Evolutionary conservation across 2,113 vertebrate genomes (phyloP).

Genomic region (Cyanistes caeruleus): DNA sequence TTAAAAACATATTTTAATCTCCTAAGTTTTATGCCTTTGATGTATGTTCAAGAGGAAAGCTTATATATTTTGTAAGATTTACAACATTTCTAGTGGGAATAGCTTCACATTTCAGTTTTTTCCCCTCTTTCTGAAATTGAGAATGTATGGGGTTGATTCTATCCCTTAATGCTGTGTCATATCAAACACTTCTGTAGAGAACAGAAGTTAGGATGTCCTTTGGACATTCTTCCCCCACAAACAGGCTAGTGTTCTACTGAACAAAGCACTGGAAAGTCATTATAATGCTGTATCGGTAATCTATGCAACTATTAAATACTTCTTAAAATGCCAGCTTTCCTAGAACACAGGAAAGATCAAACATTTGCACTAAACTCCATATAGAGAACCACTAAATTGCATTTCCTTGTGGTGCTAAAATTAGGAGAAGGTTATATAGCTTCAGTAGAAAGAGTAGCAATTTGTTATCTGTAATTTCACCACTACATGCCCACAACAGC

Average conservation of each 20-base stretch:
- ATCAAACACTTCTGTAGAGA: constrained; percentile 34
- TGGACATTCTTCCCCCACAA: constrained; percentile 1
- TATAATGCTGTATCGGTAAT: background rate
- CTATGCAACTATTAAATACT: constrained; percentile 2
- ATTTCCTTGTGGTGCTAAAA: background rate
- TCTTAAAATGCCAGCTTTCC: constrained; percentile 25
- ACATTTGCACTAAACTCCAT: background rate
- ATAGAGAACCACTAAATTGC: background rate
- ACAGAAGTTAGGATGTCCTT: constrained; percentile 5
- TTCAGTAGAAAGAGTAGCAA: background rate
- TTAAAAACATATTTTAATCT: constrained; percentile 79
- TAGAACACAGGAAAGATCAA: background rate
- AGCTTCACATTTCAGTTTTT: constrained; percentile 37
- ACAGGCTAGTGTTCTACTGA: background rate
- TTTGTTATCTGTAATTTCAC: background rate
- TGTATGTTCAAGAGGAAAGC: constrained; percentile 70
- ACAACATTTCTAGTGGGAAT: constrained; percentile 63
- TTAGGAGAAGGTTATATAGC: background rate
- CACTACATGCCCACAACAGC: background rate
- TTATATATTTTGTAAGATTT: constrained; percentile 70
- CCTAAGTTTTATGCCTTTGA: constrained; percentile 73
- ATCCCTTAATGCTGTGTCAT: constrained; percentile 21
- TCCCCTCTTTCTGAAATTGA: constrained; percentile 30
- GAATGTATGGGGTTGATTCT: constrained; percentile 20
- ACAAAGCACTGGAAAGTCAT: constrained; percentile 32